Percentiles rank a stretch among this genome's conserved stretches.
phyloP scores from a whole-genome alignment of 2,113 vertebrate species.

The Cranoglanis bouderius region DNA sequence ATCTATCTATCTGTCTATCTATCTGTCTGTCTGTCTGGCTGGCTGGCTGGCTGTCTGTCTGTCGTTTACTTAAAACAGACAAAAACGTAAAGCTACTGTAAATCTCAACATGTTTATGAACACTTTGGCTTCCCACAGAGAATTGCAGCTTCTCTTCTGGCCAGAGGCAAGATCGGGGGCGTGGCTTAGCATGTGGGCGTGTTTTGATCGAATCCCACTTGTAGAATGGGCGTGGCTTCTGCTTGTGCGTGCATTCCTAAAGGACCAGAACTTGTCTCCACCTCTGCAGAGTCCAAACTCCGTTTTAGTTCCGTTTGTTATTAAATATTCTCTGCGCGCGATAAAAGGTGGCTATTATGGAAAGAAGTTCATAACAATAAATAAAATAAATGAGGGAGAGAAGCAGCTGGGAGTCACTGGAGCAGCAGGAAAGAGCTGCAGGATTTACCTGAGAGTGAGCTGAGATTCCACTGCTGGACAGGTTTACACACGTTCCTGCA shows the following conservation, averaged over 20 bases:
- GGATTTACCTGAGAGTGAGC: background rate
- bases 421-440: background rate
- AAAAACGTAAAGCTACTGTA: background rate
- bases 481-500: conserved; percentile 20
- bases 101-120: background rate
- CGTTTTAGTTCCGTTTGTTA: background rate
- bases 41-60: no score
- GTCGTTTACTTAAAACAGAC: background rate
- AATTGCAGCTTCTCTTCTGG: no score
- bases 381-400: background rate
- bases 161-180: background rate
- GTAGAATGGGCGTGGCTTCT: background rate
- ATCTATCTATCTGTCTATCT: no score
- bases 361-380: background rate
- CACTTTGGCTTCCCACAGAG: background rate
- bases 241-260: background rate
- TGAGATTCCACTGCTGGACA: background rate
- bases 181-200: background rate
- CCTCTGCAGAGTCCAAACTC: background rate
- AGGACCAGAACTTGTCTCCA: background rate
- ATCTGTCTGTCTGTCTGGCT: no score
- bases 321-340: background rate
- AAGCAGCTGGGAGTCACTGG: background rate
- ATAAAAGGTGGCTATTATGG: background rate
- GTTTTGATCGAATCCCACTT: background rate